Percentiles rank a stretch among this genome's conserved stretches.
Conservation (phyloP, 2,888 invertebrate species). For the Incurvaria masculella region DNA sequence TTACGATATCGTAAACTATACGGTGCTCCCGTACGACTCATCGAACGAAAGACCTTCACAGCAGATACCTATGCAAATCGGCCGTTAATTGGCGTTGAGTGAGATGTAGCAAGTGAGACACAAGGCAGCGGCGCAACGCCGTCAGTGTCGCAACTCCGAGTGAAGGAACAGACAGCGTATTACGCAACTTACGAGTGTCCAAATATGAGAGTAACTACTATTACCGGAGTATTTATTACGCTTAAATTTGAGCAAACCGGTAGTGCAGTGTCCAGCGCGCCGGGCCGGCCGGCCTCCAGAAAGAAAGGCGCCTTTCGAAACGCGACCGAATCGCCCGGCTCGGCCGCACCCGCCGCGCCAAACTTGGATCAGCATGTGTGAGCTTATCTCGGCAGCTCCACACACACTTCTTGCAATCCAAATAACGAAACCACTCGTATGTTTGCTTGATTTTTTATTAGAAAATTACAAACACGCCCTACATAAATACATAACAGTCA, state of each 20-base stretch:
- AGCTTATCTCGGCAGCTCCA: no score
- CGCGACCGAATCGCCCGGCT: no score
- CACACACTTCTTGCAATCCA: background rate
- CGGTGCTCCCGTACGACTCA: no score
- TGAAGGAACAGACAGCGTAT: background rate
- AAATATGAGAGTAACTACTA: background rate
- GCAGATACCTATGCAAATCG: no score
- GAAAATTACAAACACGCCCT: background rate
- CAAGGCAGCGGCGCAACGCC: no score
- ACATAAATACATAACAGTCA: slow-evolving; percentile 49
- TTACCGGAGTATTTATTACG: background rate
- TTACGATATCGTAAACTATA: no score
- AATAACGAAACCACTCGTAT: background rate
- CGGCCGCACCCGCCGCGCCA: no score
- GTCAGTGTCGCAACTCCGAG: background rate
- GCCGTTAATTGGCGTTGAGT: no score
- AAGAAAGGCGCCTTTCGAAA: background rate
- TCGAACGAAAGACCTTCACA: no score
- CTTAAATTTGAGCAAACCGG: background rate
- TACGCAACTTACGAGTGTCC: background rate
- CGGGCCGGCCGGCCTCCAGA: background rate
- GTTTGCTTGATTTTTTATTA: background rate
- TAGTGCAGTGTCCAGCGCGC: background rate
- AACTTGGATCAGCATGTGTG: no score
- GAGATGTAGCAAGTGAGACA: no score